Percentiles rank a stretch among this genome's conserved stretches.
Evolutionary conservation across 1,140 invertebrate species (phyloP).

Genomic region (Drosophila ananassae): DNA sequence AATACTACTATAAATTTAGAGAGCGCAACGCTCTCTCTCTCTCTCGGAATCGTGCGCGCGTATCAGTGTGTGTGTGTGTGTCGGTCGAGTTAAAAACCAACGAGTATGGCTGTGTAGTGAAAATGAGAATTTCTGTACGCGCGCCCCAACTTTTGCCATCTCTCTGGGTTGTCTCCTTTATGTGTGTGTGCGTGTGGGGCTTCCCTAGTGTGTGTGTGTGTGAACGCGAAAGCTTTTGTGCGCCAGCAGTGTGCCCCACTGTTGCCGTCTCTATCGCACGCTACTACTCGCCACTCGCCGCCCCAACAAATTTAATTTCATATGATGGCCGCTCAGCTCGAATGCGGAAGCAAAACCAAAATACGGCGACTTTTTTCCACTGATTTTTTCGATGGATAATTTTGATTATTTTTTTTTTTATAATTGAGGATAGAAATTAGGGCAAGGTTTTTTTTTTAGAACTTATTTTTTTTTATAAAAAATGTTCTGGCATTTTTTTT

Average conservation of each 20-base stretch:
- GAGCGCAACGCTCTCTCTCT: conserved; percentile 34
- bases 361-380: conserved; percentile 34
- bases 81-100: background rate
- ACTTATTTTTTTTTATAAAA: background rate
- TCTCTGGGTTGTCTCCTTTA: background rate
- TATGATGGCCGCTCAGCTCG: conserved; percentile 44
- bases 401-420: background rate
- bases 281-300: conserved; percentile 36
- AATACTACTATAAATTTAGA: conserved; percentile 43
- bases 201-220: conserved; percentile 20
- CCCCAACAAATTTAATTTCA: conserved; percentile 56
- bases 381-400: background rate
- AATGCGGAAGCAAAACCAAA: conserved; percentile 71
- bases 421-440: background rate
- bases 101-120: conserved; percentile 23
- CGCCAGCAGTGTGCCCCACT: conserved; percentile 21
- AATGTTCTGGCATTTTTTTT: background rate
- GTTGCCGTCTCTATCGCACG: conserved; percentile 16
- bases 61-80: conserved; percentile 16
- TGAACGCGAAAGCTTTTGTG: conserved; percentile 53
- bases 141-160: conserved; percentile 44
- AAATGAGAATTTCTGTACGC: conserved; percentile 46
- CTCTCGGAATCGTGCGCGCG: conserved; percentile 45
- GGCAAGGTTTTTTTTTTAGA: background rate
- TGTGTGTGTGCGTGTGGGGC: conserved; percentile 18